Conservation (phyloP, 2,113 vertebrate genomes). For the Rhinolophus sinicus region DNA sequence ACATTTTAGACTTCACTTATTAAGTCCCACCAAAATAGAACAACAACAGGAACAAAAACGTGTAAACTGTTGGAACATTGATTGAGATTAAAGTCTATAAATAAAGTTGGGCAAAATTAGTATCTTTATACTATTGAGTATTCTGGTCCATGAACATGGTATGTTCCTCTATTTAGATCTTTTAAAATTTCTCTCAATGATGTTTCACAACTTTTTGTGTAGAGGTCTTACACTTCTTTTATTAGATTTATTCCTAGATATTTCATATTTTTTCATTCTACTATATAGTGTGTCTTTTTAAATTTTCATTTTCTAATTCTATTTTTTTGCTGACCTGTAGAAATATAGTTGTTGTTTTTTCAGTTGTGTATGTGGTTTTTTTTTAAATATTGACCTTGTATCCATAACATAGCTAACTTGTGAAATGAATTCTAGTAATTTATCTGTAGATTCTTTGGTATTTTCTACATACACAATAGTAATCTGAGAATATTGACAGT, state of each 20-base stretch:
- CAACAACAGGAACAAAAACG: not conserved
- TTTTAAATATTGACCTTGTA: not conserved
- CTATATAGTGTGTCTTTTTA: not conserved
- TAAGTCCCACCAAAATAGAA: not conserved
- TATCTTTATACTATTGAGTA: not conserved
- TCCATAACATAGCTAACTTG: not conserved
- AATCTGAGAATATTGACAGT: not conserved
- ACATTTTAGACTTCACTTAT: not conserved
- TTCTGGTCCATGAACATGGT: conserved; percentile 21
- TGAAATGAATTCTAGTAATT: not conserved
- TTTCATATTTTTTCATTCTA: not conserved
- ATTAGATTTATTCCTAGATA: not conserved
- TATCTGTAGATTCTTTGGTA: not conserved
- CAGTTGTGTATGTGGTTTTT: not conserved
- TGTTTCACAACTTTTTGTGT: not conserved
- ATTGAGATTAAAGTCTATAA: not conserved
- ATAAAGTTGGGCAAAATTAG: not conserved
- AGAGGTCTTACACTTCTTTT: not conserved
- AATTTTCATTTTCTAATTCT: not conserved
- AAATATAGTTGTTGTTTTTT: not conserved
- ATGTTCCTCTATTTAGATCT: not conserved
- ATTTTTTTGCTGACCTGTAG: not conserved
- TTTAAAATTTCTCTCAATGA: not conserved
- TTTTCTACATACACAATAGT: not conserved
- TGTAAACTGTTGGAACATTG: conserved; percentile 7